Evolutionary conservation across 2,797 vertebrate species (phyloP), one percentile per base, ranked within the genome.

Genomic region (Hydrophis major): DNA sequence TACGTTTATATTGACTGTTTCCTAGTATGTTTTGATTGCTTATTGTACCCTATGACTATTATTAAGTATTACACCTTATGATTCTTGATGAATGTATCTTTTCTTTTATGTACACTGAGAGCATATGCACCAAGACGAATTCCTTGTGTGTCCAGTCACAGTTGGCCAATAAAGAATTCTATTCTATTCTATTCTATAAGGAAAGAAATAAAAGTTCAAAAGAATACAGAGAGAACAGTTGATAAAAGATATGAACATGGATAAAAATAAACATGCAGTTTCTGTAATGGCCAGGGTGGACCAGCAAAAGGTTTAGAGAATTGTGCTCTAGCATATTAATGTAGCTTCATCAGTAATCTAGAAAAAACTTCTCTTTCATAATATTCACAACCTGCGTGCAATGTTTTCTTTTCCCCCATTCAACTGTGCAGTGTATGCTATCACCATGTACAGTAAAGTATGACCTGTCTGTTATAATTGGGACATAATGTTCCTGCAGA

Each of bases 261-360:
- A 18, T 92, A 66, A 90, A 95, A 96, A 92, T 86, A 94, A 94
- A 92, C 28, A 28, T 42, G 37, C 4, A 59, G n/a, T 69, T 1
- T 50, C 59, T 87, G 37, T 1, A 1, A 0, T 86, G 0, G 32
- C 42, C 37, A 89, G n/a, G 27, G 74, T 22, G 93, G 87, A 83
- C 2, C 0, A 83, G 2, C 5, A 93, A 16, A 89, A n/a, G 94
- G 13, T 16, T 94, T 90, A 89, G 60, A 32, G 56, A 93, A 89
- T 3, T 10, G 10, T 1, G 25, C 50, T 87, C 50, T n/a, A 18
- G 3, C 56, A 93, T 69, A 86, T 90, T 53, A 61, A 92, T 91
- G 93, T 96, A 37, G 91, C 96, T 96, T 95, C 91, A 57, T 16
- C 27, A 96, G 37, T 16, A 56, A 37, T 8, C 7, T 92, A 89